Evolutionary conservation across 2,888 invertebrate genomes (phyloP).

Genomic region (Argynnis bischoffii): DNA sequence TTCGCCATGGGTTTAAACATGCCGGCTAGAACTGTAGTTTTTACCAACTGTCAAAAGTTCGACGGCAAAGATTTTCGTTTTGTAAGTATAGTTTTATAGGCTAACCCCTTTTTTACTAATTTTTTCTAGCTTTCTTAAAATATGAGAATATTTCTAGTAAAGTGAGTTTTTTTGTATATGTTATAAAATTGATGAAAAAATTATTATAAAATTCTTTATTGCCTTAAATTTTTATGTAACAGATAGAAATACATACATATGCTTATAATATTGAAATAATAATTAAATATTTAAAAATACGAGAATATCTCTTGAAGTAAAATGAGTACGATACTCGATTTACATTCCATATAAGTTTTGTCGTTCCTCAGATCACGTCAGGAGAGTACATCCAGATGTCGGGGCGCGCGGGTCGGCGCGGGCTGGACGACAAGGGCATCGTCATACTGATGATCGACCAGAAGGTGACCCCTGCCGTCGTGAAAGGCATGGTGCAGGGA

Average conservation of each 20-base stretch:
- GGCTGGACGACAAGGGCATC: slow-evolving; percentile 97
- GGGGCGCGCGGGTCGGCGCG: slow-evolving; percentile 98
- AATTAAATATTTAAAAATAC: too few species aligned
- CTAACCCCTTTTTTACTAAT: not conserved
- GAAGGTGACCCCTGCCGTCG: slow-evolving; percentile 91
- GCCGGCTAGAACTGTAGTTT: slow-evolving; percentile 99
- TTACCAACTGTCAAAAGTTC: slow-evolving; percentile 97
- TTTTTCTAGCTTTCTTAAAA: not conserved
- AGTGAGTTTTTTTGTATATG: not conserved
- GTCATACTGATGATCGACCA: slow-evolving; percentile 99
- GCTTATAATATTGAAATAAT: too few species aligned
- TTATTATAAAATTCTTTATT: too few species aligned
- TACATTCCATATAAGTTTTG: not conserved
- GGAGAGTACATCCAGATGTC: slow-evolving; percentile 99
- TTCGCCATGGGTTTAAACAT: slow-evolving; percentile 99
- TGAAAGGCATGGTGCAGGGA: slow-evolving; percentile 92
- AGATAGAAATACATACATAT: too few species aligned
- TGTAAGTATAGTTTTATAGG: slow-evolving; percentile 77
- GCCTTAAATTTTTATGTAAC: too few species aligned
- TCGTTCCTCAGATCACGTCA: slow-evolving; percentile 86
- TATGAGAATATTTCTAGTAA: not conserved
- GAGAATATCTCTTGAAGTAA: too few species aligned
- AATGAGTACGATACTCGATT: too few species aligned
- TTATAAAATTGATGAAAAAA: too few species aligned
- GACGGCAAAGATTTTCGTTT: slow-evolving; percentile 98